Conservation (phyloP, 2,113 vertebrate genomes). For the Callospermophilus lateralis region DNA sequence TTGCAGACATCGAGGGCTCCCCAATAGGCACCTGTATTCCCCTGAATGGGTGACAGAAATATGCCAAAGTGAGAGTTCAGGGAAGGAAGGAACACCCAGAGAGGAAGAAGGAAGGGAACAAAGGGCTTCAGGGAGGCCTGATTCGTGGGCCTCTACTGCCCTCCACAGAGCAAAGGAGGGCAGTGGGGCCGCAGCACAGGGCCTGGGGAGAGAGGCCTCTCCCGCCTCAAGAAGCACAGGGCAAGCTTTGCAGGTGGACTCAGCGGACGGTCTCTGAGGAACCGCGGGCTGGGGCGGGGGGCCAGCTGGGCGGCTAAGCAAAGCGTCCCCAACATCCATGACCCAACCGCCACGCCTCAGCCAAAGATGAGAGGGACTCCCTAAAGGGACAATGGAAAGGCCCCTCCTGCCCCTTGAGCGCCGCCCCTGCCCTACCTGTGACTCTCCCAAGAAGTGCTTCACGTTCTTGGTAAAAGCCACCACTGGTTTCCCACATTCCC, state of each 20-base stretch:
- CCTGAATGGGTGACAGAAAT: slow-evolving; percentile 22
- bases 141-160: slow-evolving; percentile 82
- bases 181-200: background rate
- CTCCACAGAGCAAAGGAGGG: slow-evolving; percentile 74
- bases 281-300: background rate
- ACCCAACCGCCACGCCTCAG: background rate
- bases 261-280: background rate
- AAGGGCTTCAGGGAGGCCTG: background rate
- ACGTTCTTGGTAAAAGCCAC: background rate
- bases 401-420: background rate
- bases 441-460: background rate
- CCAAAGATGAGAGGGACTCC: background rate
- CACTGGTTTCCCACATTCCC: too few species aligned
- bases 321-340: background rate
- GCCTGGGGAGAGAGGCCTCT: background rate
- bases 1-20: background rate
- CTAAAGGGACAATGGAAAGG: background rate
- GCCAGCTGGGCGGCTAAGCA: background rate
- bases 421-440: background rate
- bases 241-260: background rate
- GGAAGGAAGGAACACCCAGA: background rate
- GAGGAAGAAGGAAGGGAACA: background rate
- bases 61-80: slow-evolving; percentile 36
- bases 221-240: too few species aligned
- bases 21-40: background rate